Base-by-base conservation (phyloP, 1,140 invertebrate genomes). In the Telenomus remus region DNA sequence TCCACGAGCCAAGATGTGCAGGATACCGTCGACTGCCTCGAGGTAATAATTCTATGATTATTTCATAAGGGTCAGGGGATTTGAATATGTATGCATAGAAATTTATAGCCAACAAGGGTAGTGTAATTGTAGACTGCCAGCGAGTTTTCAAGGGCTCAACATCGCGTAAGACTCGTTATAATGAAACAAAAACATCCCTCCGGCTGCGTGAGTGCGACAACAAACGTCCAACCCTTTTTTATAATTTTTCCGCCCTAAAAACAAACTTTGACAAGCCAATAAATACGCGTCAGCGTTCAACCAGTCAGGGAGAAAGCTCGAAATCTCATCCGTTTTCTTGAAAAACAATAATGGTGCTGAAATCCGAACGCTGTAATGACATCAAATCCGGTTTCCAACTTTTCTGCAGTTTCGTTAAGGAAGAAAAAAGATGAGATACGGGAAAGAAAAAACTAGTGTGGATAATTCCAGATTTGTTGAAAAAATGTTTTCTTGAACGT, bases 1-100 rank as follows among this genome's bases (percentile, higher is more conserved):
- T 66, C 49, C 63, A 61, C 53, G 51, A 68, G 64, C 63, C 51
- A 81, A 81, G 78, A 78, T 64, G 74, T 79, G 70, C 71, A 68
- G 79, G 72, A 81, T 81, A 75, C 47, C 65, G 64, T 44, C 74
- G 75, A 77, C 76, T 50, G 80, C 78, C 78, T 71, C 54, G 73
- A 72, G 82, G 79, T 84, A 85, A 86, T 84, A 85, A 85, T 85
- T 84, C 75, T 77, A 85, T 85, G 85, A 85, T 86, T 86, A 86
- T 86, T 86, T 85, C 84, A 85, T 84, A 86, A 83, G 81, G 75
- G 79, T 73, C 66, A 59, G 66, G 70, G 57, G 56, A 60, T 81
- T 79, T 86, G 84, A 86, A 86, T 86, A 86, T 86, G 84, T 85
- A 86, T 85, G 79, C 81, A 82, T 82, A 74, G 82, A 82, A 84